Evolutionary conservation across 2,888 invertebrate genomes (phyloP), one percentile per base, ranked within the genome.

Genomic region (Orgyia antiqua): DNA sequence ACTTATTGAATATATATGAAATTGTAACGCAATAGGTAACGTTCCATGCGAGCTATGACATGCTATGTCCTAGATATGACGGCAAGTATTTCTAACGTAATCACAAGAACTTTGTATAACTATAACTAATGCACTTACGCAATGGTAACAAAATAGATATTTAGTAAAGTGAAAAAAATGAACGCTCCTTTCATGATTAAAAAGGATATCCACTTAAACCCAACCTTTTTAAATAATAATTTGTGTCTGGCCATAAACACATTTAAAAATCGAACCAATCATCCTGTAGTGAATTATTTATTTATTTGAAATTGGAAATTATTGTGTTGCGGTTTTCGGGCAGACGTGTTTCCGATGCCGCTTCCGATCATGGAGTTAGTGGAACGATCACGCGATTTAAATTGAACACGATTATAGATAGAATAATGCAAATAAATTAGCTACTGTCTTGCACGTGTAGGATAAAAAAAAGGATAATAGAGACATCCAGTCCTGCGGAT

Each of bases 271-370:
- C 66, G 43, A 55, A 58, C 54, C 46, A 56, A 62, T 54, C 58
- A 66, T 61, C 73, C 74, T 73, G 71, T 66, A 63, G 56, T 64
- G 67, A 68, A 75, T 79, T 75, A 72, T 78, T 78, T 76, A 53
- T 47, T 53, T 53, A 73, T 75, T 78, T 70, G 68, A 82, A 82
- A 84, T 82, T 83, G 76, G 70, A 76, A 76, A 80, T 78, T 74
- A 72, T 72, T 73, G 68, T 57, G 60, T 71, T 84, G 86, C 69
- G 83, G 84, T 86, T 79, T 64, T 74, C 60, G 68, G 68, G 60
- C 68, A 80, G 78, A 82, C 83, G 82, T 79, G 80, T 78, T 78
- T 84, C 84, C 82, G 70, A 72, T 53, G 70, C 70, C 68, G 75
- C 71, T 84, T 84, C 83, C 77, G 73, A 74, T 66, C 55, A 41